phyloP scores from a whole-genome alignment of 2,797 vertebrate species.

The Macroramphosus scolopax region DNA sequence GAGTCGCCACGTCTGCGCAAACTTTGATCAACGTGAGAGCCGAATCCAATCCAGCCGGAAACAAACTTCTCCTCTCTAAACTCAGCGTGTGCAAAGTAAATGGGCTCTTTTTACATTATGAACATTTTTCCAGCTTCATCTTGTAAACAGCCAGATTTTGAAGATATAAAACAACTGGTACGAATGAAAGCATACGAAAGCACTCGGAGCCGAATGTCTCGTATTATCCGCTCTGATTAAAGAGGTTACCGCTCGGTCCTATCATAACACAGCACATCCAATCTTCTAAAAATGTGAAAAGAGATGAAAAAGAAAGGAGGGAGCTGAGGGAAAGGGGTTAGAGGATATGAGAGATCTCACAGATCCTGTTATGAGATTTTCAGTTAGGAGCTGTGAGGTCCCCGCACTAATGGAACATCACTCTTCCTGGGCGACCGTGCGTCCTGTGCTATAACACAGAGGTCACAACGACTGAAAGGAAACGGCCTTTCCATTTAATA shows the following conservation, averaged over 20 bases:
- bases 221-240: conserved; percentile 36
- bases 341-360: conserved; percentile 54
- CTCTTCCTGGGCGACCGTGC: conserved; percentile 35
- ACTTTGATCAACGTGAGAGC: too few species aligned
- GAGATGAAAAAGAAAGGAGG: conserved; percentile 34
- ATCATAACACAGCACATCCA: conserved; percentile 47
- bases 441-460: conserved; percentile 33
- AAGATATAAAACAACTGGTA: conserved; percentile 6
- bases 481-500: conserved; percentile 63
- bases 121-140: background rate
- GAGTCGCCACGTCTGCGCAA: too few species aligned
- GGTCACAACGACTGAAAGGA: conserved; percentile 54
- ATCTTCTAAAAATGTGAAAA: conserved; percentile 42
- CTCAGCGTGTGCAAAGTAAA: conserved; percentile 6
- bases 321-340: conserved; percentile 20
- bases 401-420: conserved; percentile 52
- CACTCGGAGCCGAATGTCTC: conserved; percentile 7
- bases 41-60: background rate
- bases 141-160: background rate
- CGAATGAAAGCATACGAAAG: conserved; percentile 21
- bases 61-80: background rate
- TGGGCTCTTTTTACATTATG: conserved; percentile 1
- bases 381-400: conserved; percentile 43
- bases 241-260: conserved; percentile 25
- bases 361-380: conserved; percentile 64